Evolutionary conservation across 2,888 invertebrate species (phyloP).

Genomic region (Microctonus hyperodae): DNA sequence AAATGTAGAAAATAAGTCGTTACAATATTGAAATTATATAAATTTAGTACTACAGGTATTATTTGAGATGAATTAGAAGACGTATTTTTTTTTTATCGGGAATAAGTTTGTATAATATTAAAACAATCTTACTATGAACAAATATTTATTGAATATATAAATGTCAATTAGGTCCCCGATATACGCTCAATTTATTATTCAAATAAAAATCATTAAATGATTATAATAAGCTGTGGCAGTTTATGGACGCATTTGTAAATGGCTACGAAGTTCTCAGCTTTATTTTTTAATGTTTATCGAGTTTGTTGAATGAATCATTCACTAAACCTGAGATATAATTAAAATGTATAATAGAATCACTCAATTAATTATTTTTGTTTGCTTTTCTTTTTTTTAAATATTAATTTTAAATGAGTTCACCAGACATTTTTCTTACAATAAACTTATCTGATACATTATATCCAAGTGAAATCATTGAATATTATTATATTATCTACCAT

Average conservation of each 20-base stretch:
- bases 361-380: constrained; percentile 27
- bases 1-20: constrained; percentile 17
- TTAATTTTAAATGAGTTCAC: constrained; percentile 1
- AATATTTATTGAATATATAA: constrained; percentile 44
- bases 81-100: constrained; percentile 13
- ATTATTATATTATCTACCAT: constrained; percentile 39
- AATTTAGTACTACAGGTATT: constrained; percentile 6
- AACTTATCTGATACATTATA: constrained; percentile 40
- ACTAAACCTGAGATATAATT: constrained; percentile 25
- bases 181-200: constrained; percentile 33
- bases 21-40: constrained; percentile 6
- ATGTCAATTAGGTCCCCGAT: constrained; percentile 38
- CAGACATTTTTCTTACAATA: constrained; percentile 33
- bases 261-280: constrained; percentile 15
- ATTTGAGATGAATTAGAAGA: constrained; percentile 6
- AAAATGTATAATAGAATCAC: constrained; percentile 38
- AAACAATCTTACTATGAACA: constrained; percentile 39
- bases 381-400: constrained; percentile 1
- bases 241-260: neutral
- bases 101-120: constrained; percentile 17
- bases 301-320: constrained; percentile 9
- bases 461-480: constrained; percentile 40
- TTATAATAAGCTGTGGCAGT: constrained; percentile 1
- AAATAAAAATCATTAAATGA: constrained; percentile 3
- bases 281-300: constrained; percentile 7